Evolutionary conservation across 2,113 vertebrate genomes (phyloP), one percentile per base, ranked within the genome.

Genomic region (Promerops cafer): DNA sequence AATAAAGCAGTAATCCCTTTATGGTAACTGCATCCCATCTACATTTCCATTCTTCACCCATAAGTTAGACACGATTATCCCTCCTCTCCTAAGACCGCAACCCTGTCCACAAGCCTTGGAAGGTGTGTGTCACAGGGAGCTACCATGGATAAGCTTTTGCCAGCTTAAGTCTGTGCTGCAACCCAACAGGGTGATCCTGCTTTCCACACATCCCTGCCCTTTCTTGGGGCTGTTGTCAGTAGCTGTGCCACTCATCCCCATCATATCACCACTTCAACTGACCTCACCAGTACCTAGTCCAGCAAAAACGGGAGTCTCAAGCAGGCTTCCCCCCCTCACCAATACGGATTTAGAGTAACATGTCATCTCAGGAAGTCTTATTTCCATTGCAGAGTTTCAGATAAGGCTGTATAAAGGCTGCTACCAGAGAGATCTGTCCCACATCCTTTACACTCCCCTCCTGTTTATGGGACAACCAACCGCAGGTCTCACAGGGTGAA

Each of bases 21-120:
- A 23, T 4, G 39, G 9, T 13, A 71, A 84, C 52, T 37, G 30
- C 52, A 56, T 23, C 23, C 26, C 20, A 9, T 10, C 37, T 28
- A 35, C 10, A 7, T 44, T 69, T 80, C 49, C 49, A 9, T 37
- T 77, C 24, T 44, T 83, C 39, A 77, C 4, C 24, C 1, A 0
- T 5, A 83, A 33, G 2, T 56, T 31, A 47, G 30, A 45, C 17
- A 57, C 0, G 0, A 20, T 3, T 60, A 52, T 20, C 17, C 26
- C 26, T 92, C 44, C 44, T 68, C 30, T 65, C 13, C 49, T 27
- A 83, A 10, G 23, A 23, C 18, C 53, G 65, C 16, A 78, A 17
- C 27, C 28, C 60, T 50, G 60, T 30, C n/a, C 27, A 47, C 35
- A 49, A 35, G 37, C 47, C 22, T 22, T 30, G 7, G 49, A 33